Base-by-base conservation (phyloP, 2,113 vertebrate species). In the Grammomys dolichurus region DNA sequence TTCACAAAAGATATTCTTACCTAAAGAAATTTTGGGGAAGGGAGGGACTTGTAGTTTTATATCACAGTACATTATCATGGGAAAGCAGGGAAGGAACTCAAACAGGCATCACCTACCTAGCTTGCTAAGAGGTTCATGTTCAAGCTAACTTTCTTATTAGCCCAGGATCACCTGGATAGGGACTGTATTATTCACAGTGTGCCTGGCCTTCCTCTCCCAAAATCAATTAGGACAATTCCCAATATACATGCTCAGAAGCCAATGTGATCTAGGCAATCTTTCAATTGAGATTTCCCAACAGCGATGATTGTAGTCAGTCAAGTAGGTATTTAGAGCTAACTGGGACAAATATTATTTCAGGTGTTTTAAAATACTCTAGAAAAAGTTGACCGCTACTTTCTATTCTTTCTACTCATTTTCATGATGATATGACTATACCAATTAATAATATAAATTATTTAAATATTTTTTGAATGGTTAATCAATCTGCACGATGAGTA, bases 341-440 rank as follows among this genome's bases (percentile, higher is more conserved):
- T 11, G 14, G 14, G 5, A 69, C 43, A 69, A 69, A 22, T 69
- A 51, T 20, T 84, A 48, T 20, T 84, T 75, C 8, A 43, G 10
- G 9, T 88, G 14, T 87, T 92, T 82, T 72, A 73, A 77, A 96
- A 67, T 78, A 73, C 17, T 78, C 4, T 87, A 40, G 60, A 12
- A 84, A 95, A 94, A 84, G 1, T 26, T 87, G 36, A 16, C 14
- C 58, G 60, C 73, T 12, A 60, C 69, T 93, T 93, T 95, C 22
- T 78, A 19, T 72, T 78, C 77, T 36, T 46, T 88, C 10, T 75
- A 33, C 31, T 86, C 85, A 10, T 7, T 90, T 51, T 31, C 11
- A 87, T 51, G 69, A 36, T 69, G 12, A 33, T 36, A 33, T 48
- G 17, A 51, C 36, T 69, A 87, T 87, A 1, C 31, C 58, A 89